Evolutionary conservation across 2,888 invertebrate genomes (phyloP), one percentile per base, ranked within the genome.

Genomic region (Bellardia bayeri): DNA sequence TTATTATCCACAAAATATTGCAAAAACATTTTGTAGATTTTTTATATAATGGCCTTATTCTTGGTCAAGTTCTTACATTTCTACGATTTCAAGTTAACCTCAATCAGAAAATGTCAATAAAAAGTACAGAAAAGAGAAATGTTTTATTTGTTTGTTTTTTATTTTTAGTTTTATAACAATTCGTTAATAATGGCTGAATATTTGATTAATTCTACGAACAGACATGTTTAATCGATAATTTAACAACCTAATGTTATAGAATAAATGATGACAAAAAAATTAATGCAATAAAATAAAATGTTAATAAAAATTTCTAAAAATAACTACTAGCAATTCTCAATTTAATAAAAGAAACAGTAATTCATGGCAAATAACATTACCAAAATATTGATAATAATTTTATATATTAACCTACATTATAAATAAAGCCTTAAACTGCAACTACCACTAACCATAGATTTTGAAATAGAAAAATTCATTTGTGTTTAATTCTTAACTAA

Each of bases 1-100:
- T 78, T 78, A 49, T 58, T 40, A 33, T 69, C 51, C 23, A 23
- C 45, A 61, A 61, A 69, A 80, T 51, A 4, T 51, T 51, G 23
- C 51, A 66, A 63, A 80, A 54, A 75, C 23, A 23, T 23, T 80
- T 69, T 80, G 81, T 37, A 56, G 16, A 40, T 72, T 75, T 83
- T 58, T 84, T 87, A 51, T 74, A 81, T 72, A 68, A 58, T 87
- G 87, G 82, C 79, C 78, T 82, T 87, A 82, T 85, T 87, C 79
- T 87, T 85, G 87, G 87, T 87, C 87, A 87, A 87, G 87, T 87
- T 87, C 82, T 85, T 75, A 79, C 82, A 87, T 49, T 85, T 82
- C 37, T 87, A 87, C 13, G 87, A 69, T 64, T 87, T 87, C 85
- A 14, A 79, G 61, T 79, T 66, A 51, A 75, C 82, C 87, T 71